Evolutionary conservation across 2,797 vertebrate genomes (phyloP), one percentile per base, ranked within the genome.

Genomic region (Alfaro cultratus): DNA sequence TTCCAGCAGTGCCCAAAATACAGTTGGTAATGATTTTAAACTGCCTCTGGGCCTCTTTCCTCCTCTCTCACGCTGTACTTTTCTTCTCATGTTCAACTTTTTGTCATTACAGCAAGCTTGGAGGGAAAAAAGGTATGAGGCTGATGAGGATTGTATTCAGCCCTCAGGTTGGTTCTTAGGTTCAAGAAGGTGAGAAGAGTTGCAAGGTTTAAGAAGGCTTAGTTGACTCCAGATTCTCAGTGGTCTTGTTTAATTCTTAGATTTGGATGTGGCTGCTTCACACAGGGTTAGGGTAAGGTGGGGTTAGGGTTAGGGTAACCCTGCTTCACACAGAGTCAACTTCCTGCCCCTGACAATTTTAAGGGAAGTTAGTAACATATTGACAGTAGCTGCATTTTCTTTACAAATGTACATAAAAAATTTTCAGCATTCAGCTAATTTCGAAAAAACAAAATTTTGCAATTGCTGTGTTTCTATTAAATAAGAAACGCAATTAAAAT

Each of bases 11-110:
- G 41, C 72, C 81, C 53, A 76, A 83, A 82, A 0, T 86, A 74
- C 90, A 90, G 87, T 90, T 92, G 86, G 89, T 81, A 90, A 90
- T 85, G 87, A 91, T 90, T 93, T 92, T n/a, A 46, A 86, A 82
- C 39, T 1, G 87, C 85, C 84, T 85, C 74, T 11, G 70, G 80
- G 79, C 76, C 78, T 74, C 70, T 45, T 6, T 34, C 49, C 83
- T 57, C 55, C 13, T 39, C 78, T 75, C 64, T 64, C 60, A 67
- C 8, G 21, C 34, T 39, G 34, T 10, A 39, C 36, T 67, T 39
- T 39, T 23, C 62, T 67, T 23, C 62, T 39, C 55, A 57, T 49
- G 12, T 72, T 80, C 29, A 12, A 62, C 62, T 77, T 76, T 76
- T 84, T 77, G 7, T 57, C 23, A 4, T 26, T 21, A 1, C 70